Evolutionary conservation across 2,113 vertebrate species (phyloP).

Genomic region (Elephas maximus): DNA sequence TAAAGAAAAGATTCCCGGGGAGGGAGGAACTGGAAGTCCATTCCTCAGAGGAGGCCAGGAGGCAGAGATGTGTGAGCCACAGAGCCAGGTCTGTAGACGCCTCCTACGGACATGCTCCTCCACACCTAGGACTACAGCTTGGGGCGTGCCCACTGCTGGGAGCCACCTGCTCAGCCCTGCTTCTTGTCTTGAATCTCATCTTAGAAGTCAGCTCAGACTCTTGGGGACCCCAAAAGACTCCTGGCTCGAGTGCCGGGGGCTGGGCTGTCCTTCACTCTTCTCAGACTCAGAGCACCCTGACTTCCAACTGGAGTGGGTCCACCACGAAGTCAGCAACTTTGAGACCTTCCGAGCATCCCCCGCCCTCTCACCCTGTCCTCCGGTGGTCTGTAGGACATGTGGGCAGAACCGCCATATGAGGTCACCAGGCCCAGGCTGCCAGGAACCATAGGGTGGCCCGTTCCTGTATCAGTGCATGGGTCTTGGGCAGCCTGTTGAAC

Average conservation of each 20-base stretch:
- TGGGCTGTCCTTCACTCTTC: rapidly evolving
- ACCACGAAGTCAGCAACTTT: rapidly evolving
- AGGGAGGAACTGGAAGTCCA: rapidly evolving
- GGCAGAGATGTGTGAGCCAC: rapidly evolving
- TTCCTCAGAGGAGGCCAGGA: background rate
- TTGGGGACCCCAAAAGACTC: rapidly evolving
- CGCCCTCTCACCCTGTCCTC: rapidly evolving
- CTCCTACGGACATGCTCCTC: rapidly evolving
- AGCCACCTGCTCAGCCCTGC: rapidly evolving
- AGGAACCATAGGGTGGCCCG: rapidly evolving
- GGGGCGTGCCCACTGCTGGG: background rate
- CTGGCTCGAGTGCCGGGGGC: rapidly evolving
- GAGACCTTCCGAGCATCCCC: background rate
- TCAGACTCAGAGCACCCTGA: background rate
- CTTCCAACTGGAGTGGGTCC: too few relatives aligned
- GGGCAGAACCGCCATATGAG: too few relatives aligned
- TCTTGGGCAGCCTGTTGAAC: rapidly evolving
- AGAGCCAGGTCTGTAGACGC: background rate
- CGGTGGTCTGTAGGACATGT: too few relatives aligned
- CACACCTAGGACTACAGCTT: too few relatives aligned
- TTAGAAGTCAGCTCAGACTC: background rate
- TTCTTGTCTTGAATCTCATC: background rate
- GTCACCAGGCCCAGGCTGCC: rapidly evolving
- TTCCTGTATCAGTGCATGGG: rapidly evolving
- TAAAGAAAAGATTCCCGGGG: rapidly evolving